A percentile compares a stretch with the other conserved stretches of the same genome.
phyloP scores from a whole-genome alignment of 2,797 vertebrate genomes.

The Lycodopsis pacificus region DNA sequence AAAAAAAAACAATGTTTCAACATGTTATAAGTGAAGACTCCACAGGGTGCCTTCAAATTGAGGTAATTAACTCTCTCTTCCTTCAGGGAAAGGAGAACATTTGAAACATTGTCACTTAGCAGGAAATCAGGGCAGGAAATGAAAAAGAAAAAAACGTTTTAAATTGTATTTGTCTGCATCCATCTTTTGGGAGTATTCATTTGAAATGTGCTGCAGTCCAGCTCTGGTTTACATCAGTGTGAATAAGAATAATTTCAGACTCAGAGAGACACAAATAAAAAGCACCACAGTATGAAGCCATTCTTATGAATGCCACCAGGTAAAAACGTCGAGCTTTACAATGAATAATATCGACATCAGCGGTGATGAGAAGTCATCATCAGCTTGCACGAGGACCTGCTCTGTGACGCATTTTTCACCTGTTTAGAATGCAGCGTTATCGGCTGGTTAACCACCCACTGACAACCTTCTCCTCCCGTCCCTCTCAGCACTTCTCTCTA shows the following conservation, averaged over 20 bases:
- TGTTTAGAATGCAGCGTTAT: constrained; percentile 71
- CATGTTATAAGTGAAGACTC: constrained; percentile 13
- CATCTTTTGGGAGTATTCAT: neutral
- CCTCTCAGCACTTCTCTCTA: constrained; percentile 62
- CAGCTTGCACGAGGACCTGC: constrained; percentile 36
- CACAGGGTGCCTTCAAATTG: constrained; percentile 15
- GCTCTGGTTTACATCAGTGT: constrained; percentile 1
- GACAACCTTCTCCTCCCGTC: constrained; percentile 49
- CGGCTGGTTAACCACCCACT: constrained; percentile 69
- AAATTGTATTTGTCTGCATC: constrained; percentile 9
- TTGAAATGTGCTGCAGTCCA: neutral
- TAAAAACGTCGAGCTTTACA: constrained; percentile 6
- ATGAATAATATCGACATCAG: constrained; percentile 39
- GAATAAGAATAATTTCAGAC: constrained; percentile 12
- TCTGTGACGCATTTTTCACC: constrained; percentile 70
- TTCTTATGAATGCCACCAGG: constrained; percentile 38
- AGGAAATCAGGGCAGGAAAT: constrained; percentile 20
- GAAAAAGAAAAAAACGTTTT: constrained; percentile 14
- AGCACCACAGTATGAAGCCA: neutral
- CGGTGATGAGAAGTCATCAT: constrained; percentile 43
- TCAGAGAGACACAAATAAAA: constrained; percentile 19
- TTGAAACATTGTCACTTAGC: constrained; percentile 7
- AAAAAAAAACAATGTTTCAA: neutral
- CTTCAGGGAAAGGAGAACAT: constrained; percentile 11
- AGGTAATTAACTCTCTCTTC: constrained; percentile 20